Evolutionary conservation across 2,797 vertebrate species (phyloP), one percentile per base, ranked within the genome.

Genomic region (Bufotes viridis): DNA sequence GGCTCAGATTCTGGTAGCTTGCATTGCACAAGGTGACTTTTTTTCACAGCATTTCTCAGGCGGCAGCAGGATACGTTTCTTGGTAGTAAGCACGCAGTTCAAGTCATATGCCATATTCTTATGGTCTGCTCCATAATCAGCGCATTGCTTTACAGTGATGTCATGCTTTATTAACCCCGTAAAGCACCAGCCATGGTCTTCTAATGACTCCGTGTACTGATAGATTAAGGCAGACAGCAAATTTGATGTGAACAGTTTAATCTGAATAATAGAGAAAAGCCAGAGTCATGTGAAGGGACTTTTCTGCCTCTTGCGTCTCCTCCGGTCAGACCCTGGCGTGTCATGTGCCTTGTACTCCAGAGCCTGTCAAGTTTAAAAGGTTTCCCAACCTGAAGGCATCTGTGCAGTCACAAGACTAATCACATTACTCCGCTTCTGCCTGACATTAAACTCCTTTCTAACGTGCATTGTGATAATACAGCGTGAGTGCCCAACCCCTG

Each of bases 221-320:
- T 34, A 42, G 42, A 83, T 87, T 29, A 53, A 69, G 22, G 11
- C 49, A 17, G 82, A 85, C 82, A 75, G 81, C 2, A 15, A 74
- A 75, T 60, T 55, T 88, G 75, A 84, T 84, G 82, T 51, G 82
- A 84, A 74, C 17, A 24, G 12, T 53, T 69, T 78, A 57, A 87
- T 85, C 70, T 20, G n/a, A 81, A 78, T 42, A 81, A 78, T 55
- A 82, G 63, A 80, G 75, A 63, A 90, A 70, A 88, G 15, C 53
- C 18, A 9, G 55, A 60, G 24, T 80, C 89, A 90, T 86, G 86
- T 88, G 86, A 85, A 87, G 80, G 70, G 70, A 51, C 74, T 88
- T 82, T 49, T 42, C 61, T 18, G 60, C 24, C 65, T 26, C 57
- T n/a, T 78, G 74, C 51, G 20, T 82, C 65, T 82, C 26, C 61